Percentiles rank a stretch among this genome's conserved stretches.
phyloP scores from a whole-genome alignment of 2,797 vertebrate genomes.

The Echeneis naucrates region DNA sequence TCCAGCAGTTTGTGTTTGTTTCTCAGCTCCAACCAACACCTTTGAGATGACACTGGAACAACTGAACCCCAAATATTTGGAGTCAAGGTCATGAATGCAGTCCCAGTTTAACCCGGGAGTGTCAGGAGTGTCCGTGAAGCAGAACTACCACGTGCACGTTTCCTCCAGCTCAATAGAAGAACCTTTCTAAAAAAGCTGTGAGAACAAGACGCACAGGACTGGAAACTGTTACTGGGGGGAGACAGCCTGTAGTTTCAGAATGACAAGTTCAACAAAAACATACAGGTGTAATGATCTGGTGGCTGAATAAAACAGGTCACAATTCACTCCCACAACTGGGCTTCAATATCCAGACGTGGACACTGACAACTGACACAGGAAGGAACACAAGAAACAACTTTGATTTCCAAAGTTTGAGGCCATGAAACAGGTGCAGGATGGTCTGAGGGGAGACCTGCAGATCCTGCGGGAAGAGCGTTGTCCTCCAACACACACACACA shows the following conservation, averaged over 20 bases:
- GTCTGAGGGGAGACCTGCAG: conserved; percentile 15
- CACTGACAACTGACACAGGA: neutral
- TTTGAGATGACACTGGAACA: neutral
- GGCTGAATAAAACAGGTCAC: conserved; percentile 13
- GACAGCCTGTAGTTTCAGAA: neutral
- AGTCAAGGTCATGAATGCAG: neutral
- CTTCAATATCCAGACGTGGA: neutral
- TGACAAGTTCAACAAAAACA: neutral
- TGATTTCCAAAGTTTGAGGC: neutral
- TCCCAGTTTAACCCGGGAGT: neutral
- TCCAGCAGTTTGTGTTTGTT: neutral
- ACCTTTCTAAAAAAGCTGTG: neutral
- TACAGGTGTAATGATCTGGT: neutral
- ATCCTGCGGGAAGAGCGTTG: conserved; percentile 41
- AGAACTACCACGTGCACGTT: neutral
- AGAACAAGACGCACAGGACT: neutral
- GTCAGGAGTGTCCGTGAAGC: too few species aligned
- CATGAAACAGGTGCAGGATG: conserved; percentile 5
- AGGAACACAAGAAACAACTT: neutral
- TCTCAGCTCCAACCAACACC: too few species aligned
- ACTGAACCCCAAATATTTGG: neutral
- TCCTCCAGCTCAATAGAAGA: too few species aligned
- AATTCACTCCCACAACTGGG: neutral
- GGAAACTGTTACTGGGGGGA: neutral
- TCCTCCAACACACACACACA: neutral